These are phyloP conservation scores for Lissocephala sabroskyi DNA, from an alignment of 2,888 invertebrate species.

Conservation along the genomic window DNA sequence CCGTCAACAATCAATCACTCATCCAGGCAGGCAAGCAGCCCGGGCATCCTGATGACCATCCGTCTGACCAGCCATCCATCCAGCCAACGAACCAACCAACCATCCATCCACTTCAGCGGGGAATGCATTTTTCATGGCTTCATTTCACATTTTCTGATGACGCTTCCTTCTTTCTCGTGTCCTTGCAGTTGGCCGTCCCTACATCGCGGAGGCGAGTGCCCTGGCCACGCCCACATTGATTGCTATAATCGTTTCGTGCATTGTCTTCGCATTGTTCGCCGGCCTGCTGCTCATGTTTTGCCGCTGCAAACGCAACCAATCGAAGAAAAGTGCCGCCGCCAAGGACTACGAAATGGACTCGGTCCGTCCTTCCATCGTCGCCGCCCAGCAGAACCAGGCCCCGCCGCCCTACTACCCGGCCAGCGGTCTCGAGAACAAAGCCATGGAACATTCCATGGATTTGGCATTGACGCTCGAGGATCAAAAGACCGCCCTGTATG, in stretches of 20 bases:
- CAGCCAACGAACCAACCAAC: constrained; percentile 33
- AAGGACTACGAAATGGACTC: constrained; percentile 95
- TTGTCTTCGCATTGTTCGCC: constrained; percentile 85
- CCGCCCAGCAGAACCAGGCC: constrained; percentile 86
- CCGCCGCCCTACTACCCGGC: constrained; percentile 93
- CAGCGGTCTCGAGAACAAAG: constrained; percentile 92
- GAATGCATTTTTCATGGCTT: constrained; percentile 56
- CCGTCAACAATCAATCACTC: constrained; percentile 34
- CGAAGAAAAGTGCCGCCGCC: constrained; percentile 84
- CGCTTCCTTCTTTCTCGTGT: constrained; percentile 17
- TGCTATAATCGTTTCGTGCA: constrained; percentile 84
- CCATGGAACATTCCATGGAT: constrained; percentile 90
- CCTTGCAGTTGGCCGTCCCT: constrained; percentile 84
- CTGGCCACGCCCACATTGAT: constrained; percentile 85
- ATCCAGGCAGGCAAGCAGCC: constrained; percentile 20
- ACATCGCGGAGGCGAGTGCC: constrained; percentile 84
- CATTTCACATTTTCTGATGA: too few relatives aligned
- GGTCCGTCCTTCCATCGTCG: constrained; percentile 86
- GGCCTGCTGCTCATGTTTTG: constrained; percentile 87
- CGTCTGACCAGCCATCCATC: constrained; percentile 23
- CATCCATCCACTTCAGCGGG: constrained; percentile 41
- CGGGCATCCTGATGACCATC: background rate
- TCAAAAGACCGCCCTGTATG: constrained; percentile 87
- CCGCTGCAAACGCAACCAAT: constrained; percentile 86
- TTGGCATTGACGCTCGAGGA: constrained; percentile 87